Base-by-base conservation (phyloP, 1,140 invertebrate species). In the Bradysia coprophila region DNA sequence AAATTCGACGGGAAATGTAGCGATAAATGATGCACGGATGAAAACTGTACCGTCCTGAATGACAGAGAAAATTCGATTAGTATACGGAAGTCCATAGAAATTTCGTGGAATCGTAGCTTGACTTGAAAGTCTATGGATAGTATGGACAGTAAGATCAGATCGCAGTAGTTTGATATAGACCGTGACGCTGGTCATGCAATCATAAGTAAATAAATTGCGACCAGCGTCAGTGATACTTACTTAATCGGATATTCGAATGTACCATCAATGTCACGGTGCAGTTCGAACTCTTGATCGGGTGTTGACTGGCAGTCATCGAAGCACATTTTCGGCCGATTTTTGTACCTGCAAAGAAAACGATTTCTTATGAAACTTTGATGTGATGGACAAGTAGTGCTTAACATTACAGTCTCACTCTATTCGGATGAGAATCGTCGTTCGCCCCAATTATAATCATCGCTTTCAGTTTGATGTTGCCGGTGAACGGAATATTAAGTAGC, bases 401-500 rank as follows among this genome's bases (percentile, higher is more conserved):
- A 43, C 16, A 15, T 19, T 70, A 95, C 87, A 97, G 52, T 71
- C 80, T 80, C 59, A 96, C 76, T 61, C 73, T 76, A 21, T 73
- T 69, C 8, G 92, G 91, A 68, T 92, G 85, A 33, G 71, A 69
- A 44, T 81, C 73, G 51, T 82, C 76, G 60, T 91, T 78, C 51
- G 84, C 85, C 16, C 89, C 92, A 49, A 84, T 73, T 36, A 97
- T 63, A 49, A 91, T 88, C 34, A 97, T 77, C 19, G 90, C 90
- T 65, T 94, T 95, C 34, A 97, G 63, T 63, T 96, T 96, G 1
- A 97, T 71, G 68, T 88, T 88, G 18, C 90, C 92, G 34, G 86
- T 90, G 57, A 96, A 95, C 43, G 91, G 91, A 53, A 97, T 89
- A 61, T 94, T 94, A 55, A 96, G 91, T 1, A 96, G 62, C 4